These are phyloP conservation scores for Platyscelio sp. DNA, from an alignment of 2,888 invertebrate genomes.

Conservation along the genomic window DNA sequence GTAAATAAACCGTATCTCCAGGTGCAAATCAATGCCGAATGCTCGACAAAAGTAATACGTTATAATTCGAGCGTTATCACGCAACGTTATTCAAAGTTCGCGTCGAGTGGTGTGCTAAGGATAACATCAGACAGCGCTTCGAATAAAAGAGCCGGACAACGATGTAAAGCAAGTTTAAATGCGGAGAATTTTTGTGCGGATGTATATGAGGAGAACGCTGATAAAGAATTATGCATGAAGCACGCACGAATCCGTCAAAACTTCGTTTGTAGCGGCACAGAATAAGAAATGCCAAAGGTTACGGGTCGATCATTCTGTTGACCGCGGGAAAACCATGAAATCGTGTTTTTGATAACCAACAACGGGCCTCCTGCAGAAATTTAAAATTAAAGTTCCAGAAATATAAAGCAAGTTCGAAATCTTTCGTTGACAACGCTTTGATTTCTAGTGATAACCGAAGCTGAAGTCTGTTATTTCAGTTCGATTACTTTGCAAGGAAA, in stretches of 20 bases:
- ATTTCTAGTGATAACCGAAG: too few relatives aligned
- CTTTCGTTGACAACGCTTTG: too few relatives aligned
- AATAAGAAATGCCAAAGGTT: conserved; percentile 4
- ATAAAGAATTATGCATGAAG: conserved; percentile 22
- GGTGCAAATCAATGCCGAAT: conserved; percentile 28
- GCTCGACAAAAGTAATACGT: conserved; percentile 43
- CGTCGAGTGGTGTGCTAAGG: conserved; percentile 51
- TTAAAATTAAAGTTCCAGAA: too few relatives aligned
- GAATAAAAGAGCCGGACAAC: conserved; percentile 25
- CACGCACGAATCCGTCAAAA: conserved; percentile 30
- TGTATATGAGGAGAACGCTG: conserved; percentile 12
- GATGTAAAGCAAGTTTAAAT: conserved; percentile 9
- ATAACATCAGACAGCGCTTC: conserved; percentile 49
- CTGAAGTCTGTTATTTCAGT: too few relatives aligned
- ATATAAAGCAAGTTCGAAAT: too few relatives aligned
- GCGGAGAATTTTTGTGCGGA: background rate
- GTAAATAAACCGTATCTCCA: conserved; percentile 42
- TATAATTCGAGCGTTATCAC: conserved; percentile 46
- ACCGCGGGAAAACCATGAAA: background rate
- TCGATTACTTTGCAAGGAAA: too few relatives aligned
- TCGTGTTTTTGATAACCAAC: too few relatives aligned
- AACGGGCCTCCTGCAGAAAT: too few relatives aligned
- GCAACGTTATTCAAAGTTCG: conserved; percentile 53
- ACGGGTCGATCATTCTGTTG: background rate
- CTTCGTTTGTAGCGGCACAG: background rate